Base-by-base conservation (phyloP, 2,888 invertebrate species). In the Allacma fusca region DNA sequence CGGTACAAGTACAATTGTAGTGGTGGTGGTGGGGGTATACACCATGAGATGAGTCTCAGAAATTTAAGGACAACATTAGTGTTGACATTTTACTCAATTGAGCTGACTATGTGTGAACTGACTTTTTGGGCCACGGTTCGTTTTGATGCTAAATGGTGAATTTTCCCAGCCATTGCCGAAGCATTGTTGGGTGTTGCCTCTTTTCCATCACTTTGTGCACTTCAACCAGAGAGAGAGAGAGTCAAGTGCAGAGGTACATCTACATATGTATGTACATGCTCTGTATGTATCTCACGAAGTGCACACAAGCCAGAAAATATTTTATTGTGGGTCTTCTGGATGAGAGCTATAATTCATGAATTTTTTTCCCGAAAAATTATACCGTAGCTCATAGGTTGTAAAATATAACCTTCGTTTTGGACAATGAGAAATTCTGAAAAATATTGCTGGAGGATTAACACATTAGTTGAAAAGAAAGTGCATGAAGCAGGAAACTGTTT, bases 341-440 rank as follows among this genome's bases (percentile, higher is more conserved):
- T 19, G n/a, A 50, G 26, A 24, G n/a, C 62, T 13, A 62, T 62
- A 62, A 62, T 62, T 62, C 62, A 62, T 62, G n/a, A 12, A 62
- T 21, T 62, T 62, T n/a, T 62, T 62, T 62, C n/a, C 23, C 19
- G 16, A 19, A 50, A 50, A 50, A 50, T 50, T 50, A 34, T 50
- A 50, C 50, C 50, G 50, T 62, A 24, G 62, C 62, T 40, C n/a
- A 62, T 4, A 23, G 26, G 62, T 24, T 62, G 62, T 62, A 62
- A 62, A 62, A 62, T 62, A 12, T 62, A 62, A 62, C 62, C 62
- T 62, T 62, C 62, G 26, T 4, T 62, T 62, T 12, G 62, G 16
- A 62, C 23, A 62, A 62, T 62, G 16, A 24, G 4, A 9, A 24
- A 4, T 24, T 2, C 62, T 62, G 24, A 62, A 62, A 62, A 23